A percentile compares a stretch with the other conserved stretches of the same genome.
Evolutionary conservation across 2,113 vertebrate species (phyloP).

Genomic region (Blennius ocellaris): DNA sequence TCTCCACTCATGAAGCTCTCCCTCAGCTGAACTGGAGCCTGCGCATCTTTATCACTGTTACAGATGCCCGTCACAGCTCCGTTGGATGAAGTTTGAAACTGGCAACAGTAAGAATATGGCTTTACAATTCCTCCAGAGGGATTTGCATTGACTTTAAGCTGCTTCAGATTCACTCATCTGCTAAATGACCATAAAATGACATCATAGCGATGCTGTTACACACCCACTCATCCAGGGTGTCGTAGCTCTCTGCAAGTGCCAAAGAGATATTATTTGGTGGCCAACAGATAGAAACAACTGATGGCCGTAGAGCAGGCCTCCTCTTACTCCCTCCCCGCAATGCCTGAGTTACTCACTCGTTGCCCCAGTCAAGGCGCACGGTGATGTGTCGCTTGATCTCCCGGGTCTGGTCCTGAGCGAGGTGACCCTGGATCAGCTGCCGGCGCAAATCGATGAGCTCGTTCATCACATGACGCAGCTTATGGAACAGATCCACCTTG

Average conservation of each 20-base stretch:
- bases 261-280: conserved; percentile 41
- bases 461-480: conserved; percentile 97
- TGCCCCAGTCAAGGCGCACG: conserved; percentile 96
- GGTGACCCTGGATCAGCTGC: conserved; percentile 95
- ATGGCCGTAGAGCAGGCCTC: conserved; percentile 10
- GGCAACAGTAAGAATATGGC: conserved; percentile 60
- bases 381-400: conserved; percentile 97
- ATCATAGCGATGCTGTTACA: conserved; percentile 57
- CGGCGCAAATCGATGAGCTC: conserved; percentile 96
- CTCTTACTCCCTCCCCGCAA: background rate
- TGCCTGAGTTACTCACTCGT: conserved; percentile 89
- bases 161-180: conserved; percentile 68
- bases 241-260: conserved; percentile 36
- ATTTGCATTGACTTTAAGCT: conserved; percentile 68
- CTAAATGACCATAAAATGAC: conserved; percentile 75
- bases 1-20: conserved; percentile 17
- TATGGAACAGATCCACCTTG: conserved; percentile 97
- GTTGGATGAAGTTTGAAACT: conserved; percentile 54
- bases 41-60: conserved; percentile 43
- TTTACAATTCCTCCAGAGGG: conserved; percentile 63
- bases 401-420: conserved; percentile 95
- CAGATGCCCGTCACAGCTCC: conserved; percentile 51
- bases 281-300: conserved; percentile 32
- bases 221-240: conserved; percentile 52
- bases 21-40: conserved; percentile 30